phyloP scores from a whole-genome alignment of 2,797 vertebrate genomes.

The Coreius guichenoti region DNA sequence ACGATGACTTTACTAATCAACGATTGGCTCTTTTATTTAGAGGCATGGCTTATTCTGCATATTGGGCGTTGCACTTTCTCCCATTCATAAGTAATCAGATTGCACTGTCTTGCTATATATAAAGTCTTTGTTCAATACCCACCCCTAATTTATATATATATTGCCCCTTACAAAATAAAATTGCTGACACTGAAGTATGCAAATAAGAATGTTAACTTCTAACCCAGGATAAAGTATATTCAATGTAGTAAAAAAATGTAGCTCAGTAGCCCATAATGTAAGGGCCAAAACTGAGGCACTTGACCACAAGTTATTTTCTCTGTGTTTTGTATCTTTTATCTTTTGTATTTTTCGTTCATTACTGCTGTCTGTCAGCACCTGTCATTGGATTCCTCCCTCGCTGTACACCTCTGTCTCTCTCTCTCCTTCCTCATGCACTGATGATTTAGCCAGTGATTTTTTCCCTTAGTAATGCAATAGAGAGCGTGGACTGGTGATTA shows the following conservation, averaged over 20 bases:
- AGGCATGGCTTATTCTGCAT: too few relatives aligned
- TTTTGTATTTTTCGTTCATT: conserved; percentile 17
- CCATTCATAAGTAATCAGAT: too few relatives aligned
- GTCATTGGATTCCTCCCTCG: conserved; percentile 52
- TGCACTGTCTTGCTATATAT: too few relatives aligned
- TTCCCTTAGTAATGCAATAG: conserved; percentile 62
- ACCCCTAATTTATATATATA: not conserved
- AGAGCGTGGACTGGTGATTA: conserved; percentile 66
- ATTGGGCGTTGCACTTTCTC: too few relatives aligned
- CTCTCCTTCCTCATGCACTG: conserved; percentile 26
- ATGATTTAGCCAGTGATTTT: conserved; percentile 59
- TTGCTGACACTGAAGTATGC: not conserved
- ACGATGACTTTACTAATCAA: too few relatives aligned
- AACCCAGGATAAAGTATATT: not conserved
- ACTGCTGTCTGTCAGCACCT: conserved; percentile 53
- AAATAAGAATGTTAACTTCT: conserved; percentile 2
- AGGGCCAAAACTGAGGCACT: not conserved
- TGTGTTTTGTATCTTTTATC: not conserved
- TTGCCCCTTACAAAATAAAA: not conserved
- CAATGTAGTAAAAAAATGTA: not conserved
- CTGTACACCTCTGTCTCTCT: conserved; percentile 23
- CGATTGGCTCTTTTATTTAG: too few relatives aligned
- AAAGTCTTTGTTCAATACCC: too few relatives aligned
- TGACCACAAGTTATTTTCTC: conserved; percentile 1
- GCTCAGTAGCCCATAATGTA: not conserved